Conservation (phyloP, 1,140 invertebrate species). For the Archegozetes longisetosus region DNA sequence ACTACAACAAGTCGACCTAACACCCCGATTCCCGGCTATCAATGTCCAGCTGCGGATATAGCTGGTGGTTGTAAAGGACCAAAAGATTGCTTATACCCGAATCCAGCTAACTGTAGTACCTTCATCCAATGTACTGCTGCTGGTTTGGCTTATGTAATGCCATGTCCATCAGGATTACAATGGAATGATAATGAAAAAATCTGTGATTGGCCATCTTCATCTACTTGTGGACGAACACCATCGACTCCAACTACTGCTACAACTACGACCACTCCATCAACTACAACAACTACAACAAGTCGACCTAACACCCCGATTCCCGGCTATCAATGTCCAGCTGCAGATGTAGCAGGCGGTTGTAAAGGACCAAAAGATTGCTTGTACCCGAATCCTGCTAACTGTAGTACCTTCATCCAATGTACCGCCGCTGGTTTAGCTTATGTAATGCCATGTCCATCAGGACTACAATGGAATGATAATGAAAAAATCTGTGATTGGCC, state of each 20-base stretch:
- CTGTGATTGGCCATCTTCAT: not conserved
- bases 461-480: slow-evolving; percentile 23
- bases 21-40: not conserved
- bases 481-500: slow-evolving; percentile 39
- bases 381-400: not conserved
- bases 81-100: not conserved
- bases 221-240: not conserved
- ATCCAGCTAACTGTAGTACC: not conserved
- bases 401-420: not conserved
- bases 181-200: not conserved
- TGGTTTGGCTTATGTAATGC: not conserved
- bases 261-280: not conserved
- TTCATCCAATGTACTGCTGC: not conserved
- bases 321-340: not conserved
- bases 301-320: too few species aligned
- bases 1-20: not conserved
- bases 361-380: not conserved
- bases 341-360: not conserved
- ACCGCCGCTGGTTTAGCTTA: not conserved
- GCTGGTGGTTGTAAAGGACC: not conserved
- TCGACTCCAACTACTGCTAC: not conserved
- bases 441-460: slow-evolving; percentile 21
- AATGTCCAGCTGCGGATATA: not conserved
- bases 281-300: not conserved
- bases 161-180: not conserved